Conservation (phyloP, 1,140 invertebrate species). For the Cardiocondyla obscurior region DNA sequence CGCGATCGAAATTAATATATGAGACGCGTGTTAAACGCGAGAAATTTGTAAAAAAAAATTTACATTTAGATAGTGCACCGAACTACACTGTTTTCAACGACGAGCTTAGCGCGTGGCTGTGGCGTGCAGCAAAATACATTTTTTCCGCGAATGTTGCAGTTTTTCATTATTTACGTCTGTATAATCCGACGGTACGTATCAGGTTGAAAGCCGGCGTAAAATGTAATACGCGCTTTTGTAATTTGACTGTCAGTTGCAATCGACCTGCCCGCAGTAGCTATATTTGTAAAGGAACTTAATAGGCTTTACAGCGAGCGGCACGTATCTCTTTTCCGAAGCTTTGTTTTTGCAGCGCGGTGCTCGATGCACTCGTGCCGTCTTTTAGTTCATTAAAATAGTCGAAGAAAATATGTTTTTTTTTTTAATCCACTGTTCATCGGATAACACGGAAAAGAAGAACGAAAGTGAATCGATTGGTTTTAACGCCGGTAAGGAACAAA, state of each 20-base stretch:
- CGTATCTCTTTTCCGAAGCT: conserved; percentile 27
- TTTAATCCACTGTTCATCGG: neutral
- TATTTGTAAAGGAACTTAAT: conserved; percentile 37
- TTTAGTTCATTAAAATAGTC: neutral
- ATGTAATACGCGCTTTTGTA: conserved; percentile 56
- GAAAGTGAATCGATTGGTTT: neutral
- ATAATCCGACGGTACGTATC: conserved; percentile 50
- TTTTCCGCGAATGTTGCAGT: conserved; percentile 61
- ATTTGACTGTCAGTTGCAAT: conserved; percentile 56
- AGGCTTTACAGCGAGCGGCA: conserved; percentile 15
- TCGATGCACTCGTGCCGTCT: neutral
- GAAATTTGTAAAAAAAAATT: conserved; percentile 47
- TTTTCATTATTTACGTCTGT: conserved; percentile 58
- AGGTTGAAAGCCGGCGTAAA: conserved; percentile 51
- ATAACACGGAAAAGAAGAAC: neutral
- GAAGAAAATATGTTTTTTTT: neutral
- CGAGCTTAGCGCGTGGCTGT: neutral
- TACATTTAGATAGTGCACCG: conserved; percentile 59
- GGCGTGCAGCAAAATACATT: conserved; percentile 37
- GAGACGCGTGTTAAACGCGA: conserved; percentile 8
- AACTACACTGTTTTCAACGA: conserved; percentile 11
- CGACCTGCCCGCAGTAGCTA: conserved; percentile 19
- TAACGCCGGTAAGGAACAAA: neutral
- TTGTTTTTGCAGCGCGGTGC: neutral
- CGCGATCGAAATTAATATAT: conserved; percentile 48